A percentile compares a stretch with the other conserved stretches of the same genome.
phyloP scores from a whole-genome alignment of 2,113 vertebrate species.

The Hemiscyllium ocellatum region DNA sequence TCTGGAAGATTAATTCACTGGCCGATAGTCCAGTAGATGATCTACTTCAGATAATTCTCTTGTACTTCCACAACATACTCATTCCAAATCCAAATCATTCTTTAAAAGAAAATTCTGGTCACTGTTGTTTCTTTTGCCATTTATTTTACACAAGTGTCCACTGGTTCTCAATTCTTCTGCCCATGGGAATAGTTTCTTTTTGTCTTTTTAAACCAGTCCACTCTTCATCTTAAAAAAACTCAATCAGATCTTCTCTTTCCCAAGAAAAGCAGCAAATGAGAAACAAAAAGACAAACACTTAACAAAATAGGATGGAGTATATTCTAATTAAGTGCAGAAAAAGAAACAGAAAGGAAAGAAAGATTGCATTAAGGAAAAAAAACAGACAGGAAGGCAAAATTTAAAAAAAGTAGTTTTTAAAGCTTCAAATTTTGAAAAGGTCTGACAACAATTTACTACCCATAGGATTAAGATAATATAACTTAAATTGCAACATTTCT shows the following conservation, averaged over 20 bases:
- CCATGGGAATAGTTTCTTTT: background rate
- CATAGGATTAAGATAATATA: background rate
- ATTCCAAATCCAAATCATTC: background rate
- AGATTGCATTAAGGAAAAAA: background rate
- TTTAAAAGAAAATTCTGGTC: background rate
- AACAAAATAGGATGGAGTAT: background rate
- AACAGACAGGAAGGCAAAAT: background rate
- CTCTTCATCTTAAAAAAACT: background rate
- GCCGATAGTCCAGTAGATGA: background rate
- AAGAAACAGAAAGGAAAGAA: background rate
- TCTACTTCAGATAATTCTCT: background rate
- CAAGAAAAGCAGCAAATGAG: background rate
- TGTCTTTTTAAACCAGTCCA: background rate
- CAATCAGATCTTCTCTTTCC: background rate
- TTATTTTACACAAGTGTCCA: background rate
- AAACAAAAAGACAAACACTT: background rate
- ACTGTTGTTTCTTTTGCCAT: background rate
- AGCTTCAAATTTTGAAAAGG: background rate
- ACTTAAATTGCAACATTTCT: background rate
- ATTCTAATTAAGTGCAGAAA: background rate
- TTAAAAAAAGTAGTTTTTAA: background rate
- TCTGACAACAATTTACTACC: background rate
- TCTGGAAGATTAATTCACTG: background rate
- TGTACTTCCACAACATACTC: background rate
- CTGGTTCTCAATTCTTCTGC: background rate